Evolutionary conservation across 1,140 invertebrate genomes (phyloP).

Genomic region (Diploscapter pachys): DNA sequence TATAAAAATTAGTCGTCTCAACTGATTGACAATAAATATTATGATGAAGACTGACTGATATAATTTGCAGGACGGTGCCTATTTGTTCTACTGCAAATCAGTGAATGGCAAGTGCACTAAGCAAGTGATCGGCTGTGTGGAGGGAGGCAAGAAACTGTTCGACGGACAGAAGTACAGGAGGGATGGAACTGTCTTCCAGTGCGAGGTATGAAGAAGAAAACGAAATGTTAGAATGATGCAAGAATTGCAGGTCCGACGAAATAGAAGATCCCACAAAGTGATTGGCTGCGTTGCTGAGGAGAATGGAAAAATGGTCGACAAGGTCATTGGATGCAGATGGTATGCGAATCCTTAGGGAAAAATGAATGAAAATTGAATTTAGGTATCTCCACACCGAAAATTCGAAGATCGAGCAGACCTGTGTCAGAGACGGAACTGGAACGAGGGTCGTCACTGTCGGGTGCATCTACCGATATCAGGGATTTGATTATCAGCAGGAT

Average conservation of each 20-base stretch:
- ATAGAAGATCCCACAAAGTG: slow-evolving; percentile 19
- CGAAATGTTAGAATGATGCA: neutral
- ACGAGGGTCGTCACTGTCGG: slow-evolving; percentile 36
- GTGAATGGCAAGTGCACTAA: slow-evolving; percentile 36
- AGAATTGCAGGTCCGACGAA: neutral
- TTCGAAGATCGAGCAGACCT: slow-evolving; percentile 42
- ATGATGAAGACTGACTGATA: neutral
- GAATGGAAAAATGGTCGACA: slow-evolving; percentile 31
- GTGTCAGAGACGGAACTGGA: slow-evolving; percentile 31
- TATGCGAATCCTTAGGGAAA: slow-evolving; percentile 11
- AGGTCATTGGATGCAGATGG: slow-evolving; percentile 43
- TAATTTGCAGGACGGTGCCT: slow-evolving; percentile 41
- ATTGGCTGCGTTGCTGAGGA: slow-evolving; percentile 36
- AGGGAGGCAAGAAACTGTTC: slow-evolving; percentile 31
- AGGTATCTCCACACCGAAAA: slow-evolving; percentile 23
- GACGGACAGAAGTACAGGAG: slow-evolving; percentile 41
- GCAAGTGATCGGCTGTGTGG: slow-evolving; percentile 36
- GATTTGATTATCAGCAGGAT: neutral
- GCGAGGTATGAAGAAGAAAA: slow-evolving; percentile 29
- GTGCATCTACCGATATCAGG: slow-evolving; percentile 39
- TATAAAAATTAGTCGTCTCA: neutral
- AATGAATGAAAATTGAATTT: neutral
- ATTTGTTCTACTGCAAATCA: slow-evolving; percentile 44
- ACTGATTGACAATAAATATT: neutral
- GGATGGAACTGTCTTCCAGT: slow-evolving; percentile 39